Evolutionary conservation across 2,888 invertebrate species (phyloP).

Genomic region (Julus scanicus): DNA sequence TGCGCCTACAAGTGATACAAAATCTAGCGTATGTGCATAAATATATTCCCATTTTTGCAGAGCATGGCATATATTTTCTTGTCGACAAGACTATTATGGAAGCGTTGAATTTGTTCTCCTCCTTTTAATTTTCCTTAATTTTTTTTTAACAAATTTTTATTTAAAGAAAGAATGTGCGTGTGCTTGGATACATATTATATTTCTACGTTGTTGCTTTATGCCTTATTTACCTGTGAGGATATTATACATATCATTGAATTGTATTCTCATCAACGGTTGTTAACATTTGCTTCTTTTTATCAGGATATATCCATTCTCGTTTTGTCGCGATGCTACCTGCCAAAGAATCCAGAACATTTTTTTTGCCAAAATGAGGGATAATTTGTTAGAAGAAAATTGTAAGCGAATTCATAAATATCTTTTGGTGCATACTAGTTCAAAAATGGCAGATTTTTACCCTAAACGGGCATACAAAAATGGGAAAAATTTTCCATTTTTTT

Average conservation of each 20-base stretch:
- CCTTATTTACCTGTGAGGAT: conserved; percentile 1
- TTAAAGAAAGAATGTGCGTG: conserved; percentile 9
- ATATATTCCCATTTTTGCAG: conserved; percentile 19
- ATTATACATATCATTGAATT: conserved; percentile 33
- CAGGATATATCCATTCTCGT: background rate
- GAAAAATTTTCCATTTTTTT: background rate
- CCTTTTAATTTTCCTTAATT: background rate
- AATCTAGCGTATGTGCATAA: background rate
- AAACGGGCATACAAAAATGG: background rate
- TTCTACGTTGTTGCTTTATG: conserved; percentile 7
- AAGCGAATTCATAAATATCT: background rate
- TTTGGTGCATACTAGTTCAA: background rate
- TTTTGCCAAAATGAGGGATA: background rate
- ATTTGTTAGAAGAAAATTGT: background rate
- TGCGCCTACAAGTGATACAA: background rate
- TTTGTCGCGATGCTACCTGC: conserved; percentile 1
- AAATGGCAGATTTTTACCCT: background rate
- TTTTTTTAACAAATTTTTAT: background rate
- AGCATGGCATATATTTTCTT: background rate
- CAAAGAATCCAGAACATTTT: background rate
- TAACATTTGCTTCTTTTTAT: background rate
- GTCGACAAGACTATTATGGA: conserved; percentile 14
- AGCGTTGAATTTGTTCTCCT: background rate
- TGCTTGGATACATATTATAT: conserved; percentile 16
- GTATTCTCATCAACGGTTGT: conserved; percentile 33